Conservation (phyloP, 2,113 vertebrate species). For the Actenoides lindsayi region DNA sequence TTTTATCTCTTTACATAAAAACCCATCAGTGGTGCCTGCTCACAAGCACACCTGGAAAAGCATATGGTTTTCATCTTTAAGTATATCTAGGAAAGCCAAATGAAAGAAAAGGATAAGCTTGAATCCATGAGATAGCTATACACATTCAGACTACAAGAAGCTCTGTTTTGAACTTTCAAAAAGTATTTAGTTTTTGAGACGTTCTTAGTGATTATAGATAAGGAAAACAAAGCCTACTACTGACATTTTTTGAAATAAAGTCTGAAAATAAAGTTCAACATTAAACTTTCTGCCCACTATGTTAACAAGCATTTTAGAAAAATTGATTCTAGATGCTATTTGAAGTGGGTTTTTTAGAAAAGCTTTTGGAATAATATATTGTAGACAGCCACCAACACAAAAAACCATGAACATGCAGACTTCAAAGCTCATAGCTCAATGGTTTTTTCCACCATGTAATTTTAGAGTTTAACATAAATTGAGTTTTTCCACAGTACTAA, state of each 20-base stretch:
- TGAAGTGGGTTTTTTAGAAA: neutral
- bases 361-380: neutral
- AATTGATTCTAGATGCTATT: neutral
- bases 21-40: conserved; percentile 72
- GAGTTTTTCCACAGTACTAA: conserved; percentile 27
- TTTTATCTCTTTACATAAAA: conserved; percentile 89
- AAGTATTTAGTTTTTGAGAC: neutral
- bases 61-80: conserved; percentile 85
- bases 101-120: conserved; percentile 32
- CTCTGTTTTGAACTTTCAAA: neutral
- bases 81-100: conserved; percentile 46
- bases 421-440: conserved; percentile 19
- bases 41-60: conserved; percentile 74
- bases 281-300: neutral
- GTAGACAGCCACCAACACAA: neutral
- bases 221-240: neutral
- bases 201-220: neutral
- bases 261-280: neutral
- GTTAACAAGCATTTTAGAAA: neutral
- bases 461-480: conserved; percentile 27
- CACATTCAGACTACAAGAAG: neutral
- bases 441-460: conserved; percentile 28
- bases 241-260: neutral
- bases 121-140: neutral
- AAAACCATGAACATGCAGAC: neutral